These are phyloP conservation scores for Halcyon senegalensis DNA, from an alignment of 2,113 vertebrate species.

Conservation along the genomic window DNA sequence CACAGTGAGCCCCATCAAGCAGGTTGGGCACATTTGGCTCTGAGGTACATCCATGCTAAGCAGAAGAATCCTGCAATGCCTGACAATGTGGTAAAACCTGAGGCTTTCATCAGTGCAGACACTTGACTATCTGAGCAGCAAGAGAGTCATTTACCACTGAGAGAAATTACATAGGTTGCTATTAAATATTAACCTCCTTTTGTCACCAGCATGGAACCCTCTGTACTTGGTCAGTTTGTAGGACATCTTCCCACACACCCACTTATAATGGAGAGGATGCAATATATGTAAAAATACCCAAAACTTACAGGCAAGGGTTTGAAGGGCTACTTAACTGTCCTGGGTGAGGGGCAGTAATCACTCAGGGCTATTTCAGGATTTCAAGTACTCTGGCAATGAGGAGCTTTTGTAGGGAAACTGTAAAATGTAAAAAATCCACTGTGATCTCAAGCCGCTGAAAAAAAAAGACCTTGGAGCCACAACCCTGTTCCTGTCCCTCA, in stretches of 20 bases:
- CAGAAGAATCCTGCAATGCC: not conserved
- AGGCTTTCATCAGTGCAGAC: not conserved
- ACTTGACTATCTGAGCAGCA: not conserved
- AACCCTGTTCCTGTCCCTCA: not conserved
- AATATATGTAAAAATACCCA: not conserved
- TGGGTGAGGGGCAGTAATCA: not conserved
- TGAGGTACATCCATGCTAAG: not conserved
- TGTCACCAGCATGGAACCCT: not conserved
- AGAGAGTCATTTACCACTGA: not conserved
- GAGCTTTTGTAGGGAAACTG: not conserved
- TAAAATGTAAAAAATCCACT: not conserved
- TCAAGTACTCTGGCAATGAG: not conserved
- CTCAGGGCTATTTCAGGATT: not conserved
- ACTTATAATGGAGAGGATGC: not conserved
- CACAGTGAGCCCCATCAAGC: not conserved
- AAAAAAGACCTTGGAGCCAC: not conserved
- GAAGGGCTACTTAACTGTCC: not conserved
- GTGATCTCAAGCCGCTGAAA: not conserved
- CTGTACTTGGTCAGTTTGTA: not conserved
- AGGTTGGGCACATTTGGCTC: not conserved
- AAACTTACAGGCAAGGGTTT: not conserved
- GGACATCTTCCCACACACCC: not conserved
- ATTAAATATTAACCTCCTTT: not conserved
- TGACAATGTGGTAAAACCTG: accelerated
- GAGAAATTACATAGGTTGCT: not conserved